Evolutionary conservation across 1,140 invertebrate species (phyloP), one percentile per base, ranked within the genome.

Genomic region (Heliconius nattereri): DNA sequence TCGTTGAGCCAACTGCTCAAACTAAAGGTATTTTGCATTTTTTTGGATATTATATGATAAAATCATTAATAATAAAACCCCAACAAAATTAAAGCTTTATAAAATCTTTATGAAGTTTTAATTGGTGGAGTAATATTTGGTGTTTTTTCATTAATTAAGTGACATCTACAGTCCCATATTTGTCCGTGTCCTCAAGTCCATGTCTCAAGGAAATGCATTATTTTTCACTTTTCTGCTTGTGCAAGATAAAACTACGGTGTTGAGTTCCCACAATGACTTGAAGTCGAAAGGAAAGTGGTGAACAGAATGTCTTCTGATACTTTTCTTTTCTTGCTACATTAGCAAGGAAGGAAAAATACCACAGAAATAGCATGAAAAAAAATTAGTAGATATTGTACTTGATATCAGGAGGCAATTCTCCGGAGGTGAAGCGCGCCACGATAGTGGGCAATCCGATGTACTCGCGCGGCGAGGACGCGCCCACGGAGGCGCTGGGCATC

Each of bases 371-470:
- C 13, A 45, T 45, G 8, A 57, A 57, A 57, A 23, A n/a, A n/a
- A 60, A 60, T 3, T 60, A 11, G 7, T 11, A 11, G 7, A 23
- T 23, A 11, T 23, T 60, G 54, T 23, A 49, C 7, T 35, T 19
- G 40, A 32, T 29, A 29, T 7, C 81, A 92, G 95, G 90, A 54
- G 91, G 94, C 83, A 95, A 87, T 70, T 95, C 95, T 73, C 94
- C 95, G 7, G 97, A 97, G 92, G 96, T 98, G 70, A 97, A 97
- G 91, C 95, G 97, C 82, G 97, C 97, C 35, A 98, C 97, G 49
- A 97, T 98, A 84, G 97, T 98, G 20, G 97, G 97, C 76, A 98
- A 98, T 94, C 97, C 97, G 6, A 98, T 98, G 97, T 98, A 97
- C 93, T 94, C 78, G 94, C 96, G 85, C 95, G 83, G 83, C 95